Percentiles rank a stretch among this genome's conserved stretches.
Conservation (phyloP, 2,113 vertebrate genomes). For the Rhadina sibilatrix region DNA sequence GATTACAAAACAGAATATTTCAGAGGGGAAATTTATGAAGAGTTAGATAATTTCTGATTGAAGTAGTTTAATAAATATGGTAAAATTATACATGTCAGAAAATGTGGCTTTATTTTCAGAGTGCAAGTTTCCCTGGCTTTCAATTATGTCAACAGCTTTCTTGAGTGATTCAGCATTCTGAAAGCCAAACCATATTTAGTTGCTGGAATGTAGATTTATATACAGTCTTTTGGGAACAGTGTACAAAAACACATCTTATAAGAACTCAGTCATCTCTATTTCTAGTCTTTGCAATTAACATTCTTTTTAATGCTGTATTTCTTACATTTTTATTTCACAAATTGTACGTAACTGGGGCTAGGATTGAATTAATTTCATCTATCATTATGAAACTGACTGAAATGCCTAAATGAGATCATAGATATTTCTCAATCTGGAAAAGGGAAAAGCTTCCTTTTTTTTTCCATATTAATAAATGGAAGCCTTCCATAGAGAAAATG, state of each 20-base stretch:
- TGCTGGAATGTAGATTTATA: not conserved
- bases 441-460: not conserved
- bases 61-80: not conserved
- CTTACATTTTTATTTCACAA: not conserved
- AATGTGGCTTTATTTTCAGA: not conserved
- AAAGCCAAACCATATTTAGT: constrained; percentile 24
- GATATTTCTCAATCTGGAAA: not conserved
- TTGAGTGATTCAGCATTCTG: constrained; percentile 50
- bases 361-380: not conserved
- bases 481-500: not conserved
- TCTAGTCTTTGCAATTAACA: not conserved
- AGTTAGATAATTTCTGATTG: not conserved
- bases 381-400: not conserved
- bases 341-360: not conserved
- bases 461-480: not conserved
- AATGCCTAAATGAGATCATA: not conserved
- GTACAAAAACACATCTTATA: not conserved
- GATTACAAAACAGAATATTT: not conserved
- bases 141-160: constrained; percentile 41
- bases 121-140: not conserved
- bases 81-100: not conserved
- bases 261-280: constrained; percentile 2
- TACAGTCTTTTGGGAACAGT: not conserved
- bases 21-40: not conserved
- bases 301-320: not conserved